These are phyloP conservation scores for Papilio gigon DNA, from an alignment of 2,888 invertebrate genomes.

Conservation along the genomic window DNA sequence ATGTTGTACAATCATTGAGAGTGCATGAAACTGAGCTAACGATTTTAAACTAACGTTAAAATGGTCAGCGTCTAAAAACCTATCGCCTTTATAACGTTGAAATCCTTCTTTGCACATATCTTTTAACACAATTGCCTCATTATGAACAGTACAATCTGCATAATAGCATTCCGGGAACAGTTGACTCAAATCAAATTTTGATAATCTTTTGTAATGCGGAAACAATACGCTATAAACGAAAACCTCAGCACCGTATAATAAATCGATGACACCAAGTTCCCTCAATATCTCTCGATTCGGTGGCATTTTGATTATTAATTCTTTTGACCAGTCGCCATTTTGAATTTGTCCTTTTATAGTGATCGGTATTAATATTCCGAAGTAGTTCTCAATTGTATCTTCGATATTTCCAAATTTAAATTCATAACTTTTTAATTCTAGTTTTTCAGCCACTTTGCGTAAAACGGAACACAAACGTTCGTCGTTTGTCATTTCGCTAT, in stretches of 20 bases:
- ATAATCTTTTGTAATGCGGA: constrained; percentile 41
- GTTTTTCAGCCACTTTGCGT: constrained; percentile 2
- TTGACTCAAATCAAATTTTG: constrained; percentile 40
- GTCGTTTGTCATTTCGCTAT: constrained; percentile 24
- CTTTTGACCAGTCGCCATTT: constrained; percentile 25
- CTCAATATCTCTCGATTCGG: constrained; percentile 33
- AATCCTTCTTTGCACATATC: constrained; percentile 45
- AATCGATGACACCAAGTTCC: constrained; percentile 37
- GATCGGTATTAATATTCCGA: constrained; percentile 43
- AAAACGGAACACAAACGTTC: constrained; percentile 4
- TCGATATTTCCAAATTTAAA: constrained; percentile 7
- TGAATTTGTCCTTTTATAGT: constrained; percentile 39
- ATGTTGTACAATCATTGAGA: constrained; percentile 42
- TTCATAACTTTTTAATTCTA: constrained; percentile 18
- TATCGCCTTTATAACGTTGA: constrained; percentile 36
- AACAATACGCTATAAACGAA: constrained; percentile 43
- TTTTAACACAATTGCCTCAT: constrained; percentile 44
- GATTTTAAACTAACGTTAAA: constrained; percentile 39
- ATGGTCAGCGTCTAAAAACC: constrained; percentile 45
- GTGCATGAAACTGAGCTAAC: constrained; percentile 43
- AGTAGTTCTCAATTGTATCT: constrained; percentile 46
- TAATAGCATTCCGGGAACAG: constrained; percentile 45
- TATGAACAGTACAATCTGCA: constrained; percentile 39
- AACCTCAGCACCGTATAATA: constrained; percentile 43
- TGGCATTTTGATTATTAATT: constrained; percentile 44